Evolutionary conservation across 2,113 vertebrate genomes (phyloP).

Genomic region (Pachypanchax playfairii): DNA sequence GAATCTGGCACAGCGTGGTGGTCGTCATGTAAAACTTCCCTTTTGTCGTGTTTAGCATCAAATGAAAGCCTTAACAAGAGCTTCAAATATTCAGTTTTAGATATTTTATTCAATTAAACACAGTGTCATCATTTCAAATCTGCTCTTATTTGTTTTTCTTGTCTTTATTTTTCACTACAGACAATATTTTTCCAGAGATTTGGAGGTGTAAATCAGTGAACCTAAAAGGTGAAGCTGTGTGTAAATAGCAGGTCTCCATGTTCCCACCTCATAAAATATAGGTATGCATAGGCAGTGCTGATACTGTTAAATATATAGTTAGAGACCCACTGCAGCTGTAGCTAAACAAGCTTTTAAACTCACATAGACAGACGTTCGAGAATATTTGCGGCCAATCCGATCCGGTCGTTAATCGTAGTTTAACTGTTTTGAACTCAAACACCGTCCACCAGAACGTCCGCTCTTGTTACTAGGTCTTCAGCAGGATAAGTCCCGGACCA

Average conservation of each 20-base stretch:
- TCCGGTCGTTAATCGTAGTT: too few relatives aligned
- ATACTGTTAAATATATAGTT: slow-evolving; percentile 52
- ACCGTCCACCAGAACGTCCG: too few relatives aligned
- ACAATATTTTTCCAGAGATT: slow-evolving; percentile 21
- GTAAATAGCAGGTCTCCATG: slow-evolving; percentile 28
- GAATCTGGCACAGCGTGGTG: slow-evolving; percentile 23
- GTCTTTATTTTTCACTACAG: slow-evolving; percentile 42
- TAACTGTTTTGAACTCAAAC: too few relatives aligned
- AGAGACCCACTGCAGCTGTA: slow-evolving; percentile 49
- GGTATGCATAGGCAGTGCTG: slow-evolving; percentile 36
- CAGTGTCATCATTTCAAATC: slow-evolving; percentile 61
- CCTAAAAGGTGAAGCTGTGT: slow-evolving; percentile 24
- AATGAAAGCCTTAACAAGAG: slow-evolving; percentile 72
- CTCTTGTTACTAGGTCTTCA: too few relatives aligned
- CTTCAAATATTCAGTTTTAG: slow-evolving; percentile 58
- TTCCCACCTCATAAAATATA: slow-evolving; percentile 15
- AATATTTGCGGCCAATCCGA: too few relatives aligned
- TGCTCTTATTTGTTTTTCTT: slow-evolving; percentile 41
- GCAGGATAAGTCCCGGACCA: too few relatives aligned
- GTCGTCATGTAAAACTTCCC: slow-evolving; percentile 29
- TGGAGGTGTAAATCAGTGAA: slow-evolving; percentile 18
- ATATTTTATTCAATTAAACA: slow-evolving; percentile 54
- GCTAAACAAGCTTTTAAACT: slow-evolving; percentile 45
- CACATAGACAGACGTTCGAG: too few relatives aligned
- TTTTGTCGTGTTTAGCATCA: slow-evolving; percentile 55